phyloP scores from a whole-genome alignment of 2,888 invertebrate species.

The Aproaerema taeniolella region DNA sequence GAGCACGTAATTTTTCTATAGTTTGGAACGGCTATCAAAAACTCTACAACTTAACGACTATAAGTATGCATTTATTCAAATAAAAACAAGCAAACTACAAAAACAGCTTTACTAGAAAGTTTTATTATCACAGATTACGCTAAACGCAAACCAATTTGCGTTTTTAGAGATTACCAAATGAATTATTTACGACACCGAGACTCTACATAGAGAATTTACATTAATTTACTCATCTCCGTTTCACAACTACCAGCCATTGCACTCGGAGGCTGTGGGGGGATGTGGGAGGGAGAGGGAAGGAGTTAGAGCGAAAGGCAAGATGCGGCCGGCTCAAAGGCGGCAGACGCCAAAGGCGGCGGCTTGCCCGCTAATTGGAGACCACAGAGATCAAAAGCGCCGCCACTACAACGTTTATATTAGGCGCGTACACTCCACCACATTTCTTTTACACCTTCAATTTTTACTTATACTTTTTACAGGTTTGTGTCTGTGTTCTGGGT shows the following conservation, averaged over 20 bases:
- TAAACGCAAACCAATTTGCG: no score
- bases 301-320: conserved; percentile 31
- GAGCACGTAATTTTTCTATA: no score
- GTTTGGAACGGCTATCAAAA: no score
- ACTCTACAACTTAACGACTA: no score
- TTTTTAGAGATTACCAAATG: background rate
- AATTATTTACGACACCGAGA: background rate
- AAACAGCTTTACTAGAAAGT: no score
- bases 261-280: conserved; percentile 25
- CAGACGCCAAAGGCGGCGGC: conserved; percentile 73
- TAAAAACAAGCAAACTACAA: no score
- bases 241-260: conserved; percentile 11
- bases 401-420: conserved; percentile 71
- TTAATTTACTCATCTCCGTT: conserved; percentile 12
- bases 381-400: conserved; percentile 66
- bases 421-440: conserved; percentile 41
- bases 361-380: conserved; percentile 70
- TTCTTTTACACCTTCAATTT: conserved; percentile 4
- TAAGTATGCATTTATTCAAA: no score
- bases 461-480: background rate
- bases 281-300: conserved; percentile 22
- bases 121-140: no score
- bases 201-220: conserved; percentile 10
- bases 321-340: conserved; percentile 57
- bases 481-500: background rate